These are phyloP conservation scores for Natator depressus DNA, from an alignment of 2,113 vertebrate species.

Conservation along the genomic window DNA sequence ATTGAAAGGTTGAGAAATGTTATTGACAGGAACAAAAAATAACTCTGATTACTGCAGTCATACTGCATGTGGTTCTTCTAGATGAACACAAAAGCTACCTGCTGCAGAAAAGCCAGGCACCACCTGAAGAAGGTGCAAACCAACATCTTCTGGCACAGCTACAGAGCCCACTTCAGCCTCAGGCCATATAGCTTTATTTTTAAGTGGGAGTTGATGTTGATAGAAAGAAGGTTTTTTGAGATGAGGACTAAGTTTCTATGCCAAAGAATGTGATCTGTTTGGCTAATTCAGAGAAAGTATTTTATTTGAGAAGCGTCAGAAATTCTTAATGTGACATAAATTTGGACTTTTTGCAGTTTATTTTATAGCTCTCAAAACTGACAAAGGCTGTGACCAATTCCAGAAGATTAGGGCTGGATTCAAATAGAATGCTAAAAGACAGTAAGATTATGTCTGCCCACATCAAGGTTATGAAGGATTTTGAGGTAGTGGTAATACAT, in stretches of 20 bases:
- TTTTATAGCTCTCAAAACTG: background rate
- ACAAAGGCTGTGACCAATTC: background rate
- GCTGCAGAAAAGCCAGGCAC: background rate
- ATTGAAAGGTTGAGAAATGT: background rate
- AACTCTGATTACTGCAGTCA: background rate
- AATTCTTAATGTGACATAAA: background rate
- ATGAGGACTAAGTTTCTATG: background rate
- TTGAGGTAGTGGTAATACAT: background rate
- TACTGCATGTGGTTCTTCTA: background rate
- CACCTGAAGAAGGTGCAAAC: background rate
- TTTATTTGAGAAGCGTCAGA: constrained; percentile 18
- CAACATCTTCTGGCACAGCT: background rate
- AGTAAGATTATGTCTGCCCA: background rate
- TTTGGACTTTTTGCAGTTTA: background rate
- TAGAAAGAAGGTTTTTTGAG: constrained; percentile 12
- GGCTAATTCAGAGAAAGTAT: background rate
- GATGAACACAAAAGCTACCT: background rate
- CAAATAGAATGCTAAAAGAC: background rate
- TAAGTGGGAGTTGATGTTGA: background rate
- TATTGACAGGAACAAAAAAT: background rate
- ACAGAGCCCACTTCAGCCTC: background rate
- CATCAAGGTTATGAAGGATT: background rate
- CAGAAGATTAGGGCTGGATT: background rate
- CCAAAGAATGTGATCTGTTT: constrained; percentile 46
- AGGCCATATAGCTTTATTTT: constrained; percentile 19